Percentiles rank a stretch among this genome's conserved stretches.
Conservation (phyloP, 2,113 vertebrate species). For the Microtus richardsoni region DNA sequence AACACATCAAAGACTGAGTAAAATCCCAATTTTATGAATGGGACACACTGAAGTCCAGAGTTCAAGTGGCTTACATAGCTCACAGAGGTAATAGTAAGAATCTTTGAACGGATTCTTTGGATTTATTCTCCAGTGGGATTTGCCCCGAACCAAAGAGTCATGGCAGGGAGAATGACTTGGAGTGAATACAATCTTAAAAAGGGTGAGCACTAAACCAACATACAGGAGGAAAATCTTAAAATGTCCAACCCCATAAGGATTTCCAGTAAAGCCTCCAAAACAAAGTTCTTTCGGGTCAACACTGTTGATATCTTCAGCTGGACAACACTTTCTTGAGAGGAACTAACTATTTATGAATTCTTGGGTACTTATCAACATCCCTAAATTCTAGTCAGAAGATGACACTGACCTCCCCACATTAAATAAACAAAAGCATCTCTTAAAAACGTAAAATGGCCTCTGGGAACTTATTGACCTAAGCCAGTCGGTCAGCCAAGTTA, state of each 20-base stretch:
- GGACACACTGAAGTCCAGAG: not conserved
- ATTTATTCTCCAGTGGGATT: not conserved
- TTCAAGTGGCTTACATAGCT: not conserved
- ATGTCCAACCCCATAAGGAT: not conserved
- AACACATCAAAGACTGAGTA: not conserved
- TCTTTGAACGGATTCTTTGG: not conserved
- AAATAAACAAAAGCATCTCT: not conserved
- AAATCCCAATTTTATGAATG: not conserved
- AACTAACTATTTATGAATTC: not conserved
- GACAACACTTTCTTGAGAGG: not conserved
- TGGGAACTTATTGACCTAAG: not conserved
- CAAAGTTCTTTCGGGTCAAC: not conserved
- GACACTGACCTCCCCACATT: not conserved
- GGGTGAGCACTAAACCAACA: not conserved
- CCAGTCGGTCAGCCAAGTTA: not conserved
- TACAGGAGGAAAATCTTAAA: not conserved
- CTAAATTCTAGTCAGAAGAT: not conserved
- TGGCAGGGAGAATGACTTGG: not conserved
- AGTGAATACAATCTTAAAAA: not conserved
- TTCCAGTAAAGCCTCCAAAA: conserved; percentile 4
- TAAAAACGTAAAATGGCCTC: not conserved
- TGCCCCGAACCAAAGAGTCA: not conserved
- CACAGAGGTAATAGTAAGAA: not conserved
- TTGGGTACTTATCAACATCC: not conserved
- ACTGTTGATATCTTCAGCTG: not conserved